These are phyloP conservation scores for Lonchura striata DNA, from an alignment of 2,113 vertebrate species.

Conservation along the genomic window DNA sequence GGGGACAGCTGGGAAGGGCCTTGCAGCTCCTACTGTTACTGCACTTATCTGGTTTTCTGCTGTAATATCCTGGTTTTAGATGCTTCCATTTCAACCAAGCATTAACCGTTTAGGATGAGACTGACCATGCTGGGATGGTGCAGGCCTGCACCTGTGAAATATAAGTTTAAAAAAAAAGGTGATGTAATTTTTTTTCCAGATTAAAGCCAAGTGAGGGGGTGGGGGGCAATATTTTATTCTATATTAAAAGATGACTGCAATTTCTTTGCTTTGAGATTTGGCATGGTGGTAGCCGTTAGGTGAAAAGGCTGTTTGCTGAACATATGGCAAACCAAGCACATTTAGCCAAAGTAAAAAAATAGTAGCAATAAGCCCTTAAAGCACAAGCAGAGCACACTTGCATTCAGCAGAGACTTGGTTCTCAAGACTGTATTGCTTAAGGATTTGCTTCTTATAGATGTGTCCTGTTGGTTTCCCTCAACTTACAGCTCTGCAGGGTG, in stretches of 20 bases:
- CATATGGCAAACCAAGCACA: constrained; percentile 43
- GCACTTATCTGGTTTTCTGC: background rate
- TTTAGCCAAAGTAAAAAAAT: constrained; percentile 38
- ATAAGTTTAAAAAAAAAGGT: background rate
- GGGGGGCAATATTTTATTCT: background rate
- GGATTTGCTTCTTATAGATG: background rate
- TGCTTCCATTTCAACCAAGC: background rate
- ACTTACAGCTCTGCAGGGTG: background rate
- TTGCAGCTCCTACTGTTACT: background rate
- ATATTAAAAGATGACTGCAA: background rate
- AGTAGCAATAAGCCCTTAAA: background rate
- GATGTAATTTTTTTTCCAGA: background rate
- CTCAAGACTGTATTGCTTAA: background rate
- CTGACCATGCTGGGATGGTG: background rate
- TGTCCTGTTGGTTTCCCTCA: background rate
- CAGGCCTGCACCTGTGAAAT: background rate
- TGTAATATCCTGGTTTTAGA: constrained; percentile 38
- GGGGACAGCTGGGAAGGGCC: background rate
- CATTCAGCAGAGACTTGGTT: background rate
- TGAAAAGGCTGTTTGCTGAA: constrained; percentile 29
- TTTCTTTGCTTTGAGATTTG: constrained; percentile 29
- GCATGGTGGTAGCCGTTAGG: background rate
- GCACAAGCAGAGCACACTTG: background rate
- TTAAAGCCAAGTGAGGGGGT: background rate
- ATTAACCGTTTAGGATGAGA: constrained; percentile 23